Percentiles rank a stretch among this genome's conserved stretches.
phyloP scores from a whole-genome alignment of 2,113 vertebrate genomes.

The Rhinopomastus cyanomelas region DNA sequence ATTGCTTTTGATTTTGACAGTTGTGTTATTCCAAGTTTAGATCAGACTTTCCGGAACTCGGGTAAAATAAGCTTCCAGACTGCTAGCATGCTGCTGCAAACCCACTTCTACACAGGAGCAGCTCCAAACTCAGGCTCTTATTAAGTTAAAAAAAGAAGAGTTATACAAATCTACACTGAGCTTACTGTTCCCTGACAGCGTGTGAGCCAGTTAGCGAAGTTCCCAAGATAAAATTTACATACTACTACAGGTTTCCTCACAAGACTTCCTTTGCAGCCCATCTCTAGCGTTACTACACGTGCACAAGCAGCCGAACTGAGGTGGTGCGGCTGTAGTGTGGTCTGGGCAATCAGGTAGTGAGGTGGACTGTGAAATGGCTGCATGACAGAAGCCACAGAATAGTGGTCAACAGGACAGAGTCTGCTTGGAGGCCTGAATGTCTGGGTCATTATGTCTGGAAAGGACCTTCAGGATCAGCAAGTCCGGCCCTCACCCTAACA shows the following conservation, averaged over 20 bases:
- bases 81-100: not conserved
- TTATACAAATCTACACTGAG: not conserved
- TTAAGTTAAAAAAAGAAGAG: too few relatives aligned
- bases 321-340: too few relatives aligned
- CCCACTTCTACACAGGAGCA: not conserved
- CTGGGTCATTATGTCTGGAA: too few relatives aligned
- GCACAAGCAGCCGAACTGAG: too few relatives aligned
- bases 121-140: not conserved
- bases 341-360: too few relatives aligned
- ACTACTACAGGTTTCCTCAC: not conserved
- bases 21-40: not conserved
- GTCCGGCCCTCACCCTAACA: too few relatives aligned
- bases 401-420: too few relatives aligned
- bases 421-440: too few relatives aligned
- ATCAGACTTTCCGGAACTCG: not conserved
- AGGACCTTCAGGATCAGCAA: too few relatives aligned
- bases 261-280: not conserved
- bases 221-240: not conserved
- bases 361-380: too few relatives aligned
- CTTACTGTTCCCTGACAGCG: not conserved
- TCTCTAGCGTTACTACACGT: not conserved
- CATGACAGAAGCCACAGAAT: too few relatives aligned
- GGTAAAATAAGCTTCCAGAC: not conserved
- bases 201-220: not conserved
- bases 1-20: not conserved